These are phyloP conservation scores for Mylabris phalerata DNA, from an alignment of 1,140 invertebrate genomes.

Conservation along the genomic window DNA sequence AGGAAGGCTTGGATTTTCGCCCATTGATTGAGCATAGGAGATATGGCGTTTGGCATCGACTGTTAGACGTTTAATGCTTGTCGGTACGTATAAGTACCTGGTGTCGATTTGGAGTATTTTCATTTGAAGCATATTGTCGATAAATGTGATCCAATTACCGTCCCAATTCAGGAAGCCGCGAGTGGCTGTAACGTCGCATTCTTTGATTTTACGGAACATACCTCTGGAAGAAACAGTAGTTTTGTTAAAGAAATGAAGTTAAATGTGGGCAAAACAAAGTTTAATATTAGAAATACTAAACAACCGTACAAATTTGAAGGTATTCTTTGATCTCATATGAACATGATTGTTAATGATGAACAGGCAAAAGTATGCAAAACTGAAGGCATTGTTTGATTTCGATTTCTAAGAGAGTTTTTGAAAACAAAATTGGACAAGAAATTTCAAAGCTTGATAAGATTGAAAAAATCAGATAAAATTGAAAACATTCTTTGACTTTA, in stretches of 20 bases:
- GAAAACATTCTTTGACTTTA: too few relatives aligned
- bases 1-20: background rate
- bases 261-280: background rate
- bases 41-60: constrained; percentile 69
- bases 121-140: constrained; percentile 90
- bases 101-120: constrained; percentile 68
- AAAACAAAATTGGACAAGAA: too few relatives aligned
- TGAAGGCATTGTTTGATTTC: too few relatives aligned
- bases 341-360: background rate
- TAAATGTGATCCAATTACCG: constrained; percentile 83
- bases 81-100: constrained; percentile 74
- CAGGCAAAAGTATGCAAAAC: background rate
- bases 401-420: too few relatives aligned
- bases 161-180: constrained; percentile 54
- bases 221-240: constrained; percentile 6
- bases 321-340: too few relatives aligned
- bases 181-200: constrained; percentile 42
- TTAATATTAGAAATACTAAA: background rate
- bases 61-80: constrained; percentile 68
- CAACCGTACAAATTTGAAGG: background rate
- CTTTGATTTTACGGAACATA: constrained; percentile 20
- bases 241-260: too few relatives aligned
- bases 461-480: too few relatives aligned
- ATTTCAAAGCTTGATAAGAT: too few relatives aligned
- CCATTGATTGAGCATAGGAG: constrained; percentile 39